These are phyloP conservation scores for Orthonevra nobilis DNA, from an alignment of 2,888 invertebrate genomes.

Conservation along the genomic window DNA sequence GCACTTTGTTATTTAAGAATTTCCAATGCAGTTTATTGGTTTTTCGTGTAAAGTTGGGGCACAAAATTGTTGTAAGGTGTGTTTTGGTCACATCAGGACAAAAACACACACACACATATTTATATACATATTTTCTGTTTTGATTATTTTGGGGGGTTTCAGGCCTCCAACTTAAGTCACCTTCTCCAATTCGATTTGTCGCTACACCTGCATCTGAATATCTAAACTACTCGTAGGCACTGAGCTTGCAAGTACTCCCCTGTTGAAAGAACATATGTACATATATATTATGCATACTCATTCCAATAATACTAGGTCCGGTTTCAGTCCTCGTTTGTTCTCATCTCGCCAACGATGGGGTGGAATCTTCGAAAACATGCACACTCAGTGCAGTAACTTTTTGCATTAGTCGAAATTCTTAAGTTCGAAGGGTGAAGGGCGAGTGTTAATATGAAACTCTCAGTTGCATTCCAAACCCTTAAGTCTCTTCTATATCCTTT, in stretches of 20 bases:
- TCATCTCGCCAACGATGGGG: slow-evolving; percentile 19
- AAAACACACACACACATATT: too few relatives aligned
- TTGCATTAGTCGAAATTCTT: slow-evolving; percentile 39
- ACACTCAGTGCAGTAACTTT: slow-evolving; percentile 27
- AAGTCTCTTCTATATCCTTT: slow-evolving; percentile 55
- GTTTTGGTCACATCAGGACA: too few relatives aligned
- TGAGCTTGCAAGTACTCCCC: too few relatives aligned
- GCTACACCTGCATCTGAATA: slow-evolving; percentile 13
- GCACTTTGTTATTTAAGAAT: too few relatives aligned
- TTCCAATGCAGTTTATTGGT: too few relatives aligned
- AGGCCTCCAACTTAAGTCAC: slow-evolving; percentile 37
- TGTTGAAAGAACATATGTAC: too few relatives aligned
- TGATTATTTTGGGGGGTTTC: slow-evolving; percentile 35
- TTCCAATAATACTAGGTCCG: not conserved
- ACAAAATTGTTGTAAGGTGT: too few relatives aligned
- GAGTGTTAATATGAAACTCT: slow-evolving; percentile 49
- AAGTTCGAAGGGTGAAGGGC: slow-evolving; percentile 13
- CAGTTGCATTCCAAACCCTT: slow-evolving; percentile 52
- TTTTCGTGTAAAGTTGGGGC: too few relatives aligned
- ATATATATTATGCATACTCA: too few relatives aligned
- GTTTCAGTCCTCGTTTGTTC: slow-evolving; percentile 15
- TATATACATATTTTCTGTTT: slow-evolving; percentile 16
- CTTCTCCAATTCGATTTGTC: slow-evolving; percentile 14
- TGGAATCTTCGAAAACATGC: slow-evolving; percentile 16
- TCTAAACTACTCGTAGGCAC: too few relatives aligned